These are phyloP conservation scores for Anorthoa munda DNA, from an alignment of 2,888 invertebrate species.

Conservation along the genomic window DNA sequence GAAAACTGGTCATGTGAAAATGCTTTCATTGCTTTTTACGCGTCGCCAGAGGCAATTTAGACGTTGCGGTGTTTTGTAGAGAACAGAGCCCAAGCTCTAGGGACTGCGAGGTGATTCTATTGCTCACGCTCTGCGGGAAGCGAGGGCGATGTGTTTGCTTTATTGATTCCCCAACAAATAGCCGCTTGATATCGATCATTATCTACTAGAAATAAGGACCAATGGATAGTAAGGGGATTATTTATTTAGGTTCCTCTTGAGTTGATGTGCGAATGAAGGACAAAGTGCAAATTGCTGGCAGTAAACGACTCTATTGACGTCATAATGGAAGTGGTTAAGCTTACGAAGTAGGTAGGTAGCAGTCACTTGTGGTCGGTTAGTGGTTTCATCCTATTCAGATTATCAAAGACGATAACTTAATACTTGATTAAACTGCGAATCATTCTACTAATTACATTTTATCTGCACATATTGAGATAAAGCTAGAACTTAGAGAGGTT, in stretches of 20 bases:
- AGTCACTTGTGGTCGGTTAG: background rate
- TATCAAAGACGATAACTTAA: background rate
- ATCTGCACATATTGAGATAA: background rate
- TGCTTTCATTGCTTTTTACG: conserved; percentile 90
- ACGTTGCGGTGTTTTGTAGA: conserved; percentile 85
- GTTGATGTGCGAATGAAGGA: background rate
- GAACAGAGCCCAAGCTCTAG: conserved; percentile 72
- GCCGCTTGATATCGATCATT: conserved; percentile 65
- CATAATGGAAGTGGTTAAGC: background rate
- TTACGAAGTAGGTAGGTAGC: background rate
- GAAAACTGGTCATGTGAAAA: conserved; percentile 90
- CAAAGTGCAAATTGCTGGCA: background rate
- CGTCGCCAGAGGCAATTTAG: conserved; percentile 89
- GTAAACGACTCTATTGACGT: background rate
- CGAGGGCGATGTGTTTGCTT: conserved; percentile 73
- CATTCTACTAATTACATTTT: conserved; percentile 8
- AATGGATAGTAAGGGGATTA: conserved; percentile 3
- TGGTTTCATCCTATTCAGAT: background rate
- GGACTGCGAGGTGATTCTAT: conserved; percentile 77
- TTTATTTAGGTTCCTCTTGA: conserved; percentile 3
- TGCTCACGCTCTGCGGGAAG: conserved; percentile 81
- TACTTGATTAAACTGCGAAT: background rate
- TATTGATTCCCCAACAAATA: conserved; percentile 75
- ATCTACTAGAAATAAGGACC: conserved; percentile 22
- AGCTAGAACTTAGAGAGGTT: background rate